Evolutionary conservation across 1,140 invertebrate species (phyloP), one percentile per base, ranked within the genome.

Genomic region (Musca domestica): DNA sequence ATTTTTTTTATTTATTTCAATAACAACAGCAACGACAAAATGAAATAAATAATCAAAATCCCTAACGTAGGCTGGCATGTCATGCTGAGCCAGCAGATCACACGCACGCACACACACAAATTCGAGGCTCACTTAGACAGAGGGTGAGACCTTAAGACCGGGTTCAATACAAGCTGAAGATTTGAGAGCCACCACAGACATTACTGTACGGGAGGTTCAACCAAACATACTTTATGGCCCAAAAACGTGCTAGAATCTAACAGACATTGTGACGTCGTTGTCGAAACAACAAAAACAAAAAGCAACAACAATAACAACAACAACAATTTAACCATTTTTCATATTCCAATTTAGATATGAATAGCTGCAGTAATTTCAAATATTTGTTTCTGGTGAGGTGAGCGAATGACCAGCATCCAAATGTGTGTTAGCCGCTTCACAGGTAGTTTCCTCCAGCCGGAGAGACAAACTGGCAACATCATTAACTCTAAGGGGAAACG

Each of bases 181-280:
- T 41, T 41, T 41, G 34, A 41, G 6, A 41, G 34, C 9, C 27
- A 30, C 9, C 27, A 30, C 27, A 30, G 9, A 30, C 10, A 41
- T 41, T 41, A 12, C 10, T 12, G 27, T 19, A 48, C 7, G 10
- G 46, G 5, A 14, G 9, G 19, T 2, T 22, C 20, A n/a, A n/a
- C 5, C 34, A 2, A 1, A n/a, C 15, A 61, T 61, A 19, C n/a
- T 61, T 61, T 61, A 61, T 61, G 56, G 56, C 56, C 56, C 30
- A 51, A 20, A 61, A 61, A 34, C n/a, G 34, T 41, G 10, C 6
- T 41, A 10, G 34, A 41, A 41, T 61, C 56, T 19, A 61, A 61
- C 56, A 61, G 56, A 61, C 56, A 61, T 61, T 61, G 41, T 61
- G 56, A 61, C 56, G 56, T 61, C 56, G 27, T 41, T 20, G 22